phyloP scores from a whole-genome alignment of 2,113 vertebrate species.

The Dicentrarchus labrax region DNA sequence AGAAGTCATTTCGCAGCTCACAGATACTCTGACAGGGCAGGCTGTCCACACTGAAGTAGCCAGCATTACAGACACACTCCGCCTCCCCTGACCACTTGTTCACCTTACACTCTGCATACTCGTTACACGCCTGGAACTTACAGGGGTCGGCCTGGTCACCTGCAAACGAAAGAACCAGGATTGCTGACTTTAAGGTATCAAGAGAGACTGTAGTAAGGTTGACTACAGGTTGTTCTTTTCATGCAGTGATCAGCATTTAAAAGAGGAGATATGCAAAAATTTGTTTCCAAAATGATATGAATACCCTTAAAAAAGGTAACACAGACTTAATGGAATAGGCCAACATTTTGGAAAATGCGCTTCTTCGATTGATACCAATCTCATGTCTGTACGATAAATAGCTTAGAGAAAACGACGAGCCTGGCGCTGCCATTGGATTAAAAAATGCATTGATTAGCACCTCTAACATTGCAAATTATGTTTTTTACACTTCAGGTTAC shows the following conservation, averaged over 20 bases:
- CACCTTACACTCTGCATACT: slow-evolving; percentile 93
- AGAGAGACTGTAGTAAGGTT: neutral
- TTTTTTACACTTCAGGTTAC: too few species aligned
- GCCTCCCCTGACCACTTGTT: slow-evolving; percentile 94
- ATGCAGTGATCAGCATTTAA: neutral
- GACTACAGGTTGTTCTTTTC: neutral
- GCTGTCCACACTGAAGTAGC: slow-evolving; percentile 93
- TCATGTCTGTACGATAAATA: neutral
- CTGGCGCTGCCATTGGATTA: too few species aligned
- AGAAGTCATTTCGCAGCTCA: slow-evolving; percentile 92
- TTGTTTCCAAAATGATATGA: neutral
- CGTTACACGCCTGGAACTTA: slow-evolving; percentile 98
- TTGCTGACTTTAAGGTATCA: neutral
- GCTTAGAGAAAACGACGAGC: neutral
- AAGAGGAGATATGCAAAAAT: neutral
- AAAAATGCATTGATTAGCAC: neutral
- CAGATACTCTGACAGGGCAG: slow-evolving; percentile 96
- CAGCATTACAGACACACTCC: slow-evolving; percentile 93
- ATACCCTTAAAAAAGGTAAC: neutral
- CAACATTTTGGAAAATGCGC: neutral
- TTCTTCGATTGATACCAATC: too few species aligned
- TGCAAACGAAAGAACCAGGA: slow-evolving; percentile 63
- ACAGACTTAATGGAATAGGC: too few species aligned
- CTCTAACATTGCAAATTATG: neutral
- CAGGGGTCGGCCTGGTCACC: slow-evolving; percentile 95